These are phyloP conservation scores for Aspiorhynchus laticeps DNA, from an alignment of 2,113 vertebrate genomes.

Conservation along the genomic window DNA sequence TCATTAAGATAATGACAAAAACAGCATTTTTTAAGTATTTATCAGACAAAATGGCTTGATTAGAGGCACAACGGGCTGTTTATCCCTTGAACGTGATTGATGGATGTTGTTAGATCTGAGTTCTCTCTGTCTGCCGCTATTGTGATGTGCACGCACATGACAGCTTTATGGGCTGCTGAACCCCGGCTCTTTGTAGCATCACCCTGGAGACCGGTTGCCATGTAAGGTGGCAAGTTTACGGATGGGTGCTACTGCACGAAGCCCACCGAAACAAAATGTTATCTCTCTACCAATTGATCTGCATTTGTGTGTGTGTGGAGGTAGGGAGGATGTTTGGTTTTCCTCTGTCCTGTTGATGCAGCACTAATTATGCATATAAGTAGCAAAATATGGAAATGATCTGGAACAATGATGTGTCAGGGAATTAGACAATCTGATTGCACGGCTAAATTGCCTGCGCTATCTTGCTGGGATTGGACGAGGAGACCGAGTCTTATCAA, in stretches of 20 bases:
- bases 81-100: slow-evolving; percentile 34
- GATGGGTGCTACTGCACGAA: slow-evolving; percentile 59
- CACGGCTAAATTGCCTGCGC: slow-evolving; percentile 57
- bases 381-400: slow-evolving; percentile 65
- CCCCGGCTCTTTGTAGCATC: slow-evolving; percentile 65
- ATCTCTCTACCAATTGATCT: slow-evolving; percentile 65
- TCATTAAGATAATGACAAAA: neutral
- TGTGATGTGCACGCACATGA: slow-evolving; percentile 65
- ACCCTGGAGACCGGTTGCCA: slow-evolving; percentile 67
- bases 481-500: slow-evolving; percentile 59
- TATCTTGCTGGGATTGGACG: slow-evolving; percentile 61
- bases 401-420: slow-evolving; percentile 61
- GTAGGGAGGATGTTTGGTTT: slow-evolving; percentile 28
- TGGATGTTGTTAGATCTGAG: slow-evolving; percentile 36
- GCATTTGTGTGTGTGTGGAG: slow-evolving; percentile 9
- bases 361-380: slow-evolving; percentile 61
- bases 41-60: neutral
- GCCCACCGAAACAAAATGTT: slow-evolving; percentile 61
- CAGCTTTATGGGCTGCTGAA: slow-evolving; percentile 68
- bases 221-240: slow-evolving; percentile 64
- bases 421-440: slow-evolving; percentile 60
- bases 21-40: slow-evolving; percentile 19
- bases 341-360: slow-evolving; percentile 36
- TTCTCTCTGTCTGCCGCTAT: slow-evolving; percentile 51
- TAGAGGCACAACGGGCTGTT: slow-evolving; percentile 14